phyloP scores from a whole-genome alignment of 2,113 vertebrate genomes.

The Pelodiscus sinensis region DNA sequence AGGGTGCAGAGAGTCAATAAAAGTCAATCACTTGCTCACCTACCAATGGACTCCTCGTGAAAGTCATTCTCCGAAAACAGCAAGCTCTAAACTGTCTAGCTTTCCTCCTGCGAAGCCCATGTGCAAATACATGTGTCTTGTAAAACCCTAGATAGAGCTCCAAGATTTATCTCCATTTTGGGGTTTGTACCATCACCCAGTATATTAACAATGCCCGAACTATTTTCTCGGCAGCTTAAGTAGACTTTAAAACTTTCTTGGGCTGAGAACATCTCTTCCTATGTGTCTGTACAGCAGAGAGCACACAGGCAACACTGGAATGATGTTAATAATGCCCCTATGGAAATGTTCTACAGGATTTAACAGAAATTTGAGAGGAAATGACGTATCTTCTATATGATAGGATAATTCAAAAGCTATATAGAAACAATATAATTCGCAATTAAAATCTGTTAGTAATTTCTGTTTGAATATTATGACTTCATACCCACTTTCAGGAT shows the following conservation, averaged over 20 bases:
- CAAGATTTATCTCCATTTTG: background rate
- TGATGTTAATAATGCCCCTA: background rate
- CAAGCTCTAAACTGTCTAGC: constrained; percentile 32
- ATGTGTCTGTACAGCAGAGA: background rate
- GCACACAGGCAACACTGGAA: background rate
- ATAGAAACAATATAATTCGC: constrained; percentile 51
- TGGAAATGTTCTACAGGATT: background rate
- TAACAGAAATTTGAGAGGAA: background rate
- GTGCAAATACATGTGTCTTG: background rate
- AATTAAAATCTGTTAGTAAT: constrained; percentile 1
- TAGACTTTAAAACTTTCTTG: background rate
- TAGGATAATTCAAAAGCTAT: constrained; percentile 15
- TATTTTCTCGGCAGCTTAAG: background rate
- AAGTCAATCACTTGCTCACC: constrained; percentile 52
- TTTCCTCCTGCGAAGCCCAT: background rate
- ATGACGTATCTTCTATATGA: constrained; percentile 9
- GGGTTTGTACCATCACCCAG: background rate
- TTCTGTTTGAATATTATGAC: constrained; percentile 27
- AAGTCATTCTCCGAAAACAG: background rate
- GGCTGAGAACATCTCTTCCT: background rate
- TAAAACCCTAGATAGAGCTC: background rate
- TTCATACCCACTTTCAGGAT: constrained; percentile 23
- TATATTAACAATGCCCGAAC: constrained; percentile 31
- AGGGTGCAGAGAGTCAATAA: constrained; percentile 77
- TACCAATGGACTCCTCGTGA: constrained; percentile 40